Conservation (phyloP, 2,888 invertebrate species). For the Machimus rusticus region DNA sequence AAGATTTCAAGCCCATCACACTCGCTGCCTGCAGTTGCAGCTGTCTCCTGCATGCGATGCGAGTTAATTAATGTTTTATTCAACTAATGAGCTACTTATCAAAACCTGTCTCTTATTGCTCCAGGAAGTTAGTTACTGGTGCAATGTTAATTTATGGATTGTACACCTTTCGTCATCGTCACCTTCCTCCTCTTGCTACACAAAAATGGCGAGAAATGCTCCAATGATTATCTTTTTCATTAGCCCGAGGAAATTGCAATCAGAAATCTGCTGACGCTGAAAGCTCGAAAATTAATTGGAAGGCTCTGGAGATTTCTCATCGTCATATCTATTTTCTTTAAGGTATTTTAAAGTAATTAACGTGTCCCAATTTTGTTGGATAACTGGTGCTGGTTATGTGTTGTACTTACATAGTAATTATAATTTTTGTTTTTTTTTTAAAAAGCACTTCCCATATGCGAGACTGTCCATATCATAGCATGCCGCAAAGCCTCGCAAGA, state of each 20-base stretch:
- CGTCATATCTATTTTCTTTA: neutral
- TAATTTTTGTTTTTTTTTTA: neutral
- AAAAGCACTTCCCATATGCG: neutral
- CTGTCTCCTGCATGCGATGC: neutral
- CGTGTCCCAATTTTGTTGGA: neutral
- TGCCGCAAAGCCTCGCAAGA: neutral
- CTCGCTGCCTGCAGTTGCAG: neutral
- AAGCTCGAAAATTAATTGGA: neutral
- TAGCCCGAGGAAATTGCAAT: neutral
- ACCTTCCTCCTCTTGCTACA: neutral
- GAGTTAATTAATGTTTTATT: neutral
- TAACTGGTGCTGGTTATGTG: neutral
- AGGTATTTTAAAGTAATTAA: neutral
- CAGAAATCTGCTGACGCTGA: neutral
- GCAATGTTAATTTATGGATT: neutral
- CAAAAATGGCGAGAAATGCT: neutral
- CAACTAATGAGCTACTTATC: neutral
- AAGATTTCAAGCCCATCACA: neutral
- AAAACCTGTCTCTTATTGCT: neutral
- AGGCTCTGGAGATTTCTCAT: neutral
- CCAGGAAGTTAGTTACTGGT: neutral
- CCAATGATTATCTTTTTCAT: neutral
- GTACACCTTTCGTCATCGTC: neutral
- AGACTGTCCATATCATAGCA: slow-evolving; percentile 2
- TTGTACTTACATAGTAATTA: neutral